Evolutionary conservation across 2,113 vertebrate genomes (phyloP), one percentile per base, ranked within the genome.

Genomic region (Salvelinus alpinus): DNA sequence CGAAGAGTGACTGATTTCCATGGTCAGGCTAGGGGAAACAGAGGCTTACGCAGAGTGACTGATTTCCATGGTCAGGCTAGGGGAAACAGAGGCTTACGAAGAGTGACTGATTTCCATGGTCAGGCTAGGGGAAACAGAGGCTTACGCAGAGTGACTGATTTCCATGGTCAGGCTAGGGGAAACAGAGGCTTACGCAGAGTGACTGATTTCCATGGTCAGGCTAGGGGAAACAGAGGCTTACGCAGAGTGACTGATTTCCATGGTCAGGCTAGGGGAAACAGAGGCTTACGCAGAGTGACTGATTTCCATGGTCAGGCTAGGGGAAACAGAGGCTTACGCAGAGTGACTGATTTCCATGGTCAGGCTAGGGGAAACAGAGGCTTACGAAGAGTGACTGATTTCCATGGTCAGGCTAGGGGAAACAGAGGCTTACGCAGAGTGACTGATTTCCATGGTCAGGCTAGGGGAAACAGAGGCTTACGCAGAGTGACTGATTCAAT

Each of bases 401-500:
- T 88, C 88, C 81, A 77, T 48, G 72, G 81, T 87, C 77, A 77
- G 78, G 71, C 78, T 6, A 54, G 13, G 3, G 48, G 78, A 88
- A 83, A 87, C 24, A 24, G 24, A 24, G 24, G 24, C 24, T 24
- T 24, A 24, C 24, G 24, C 24, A 24, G 24, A 24, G 24, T 24
- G 24, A 24, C 24, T 81, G 81, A 84, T 88, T 90, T 88, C 88
- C 81, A 77, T 48, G 72, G 81, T 87, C 77, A 78, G 78, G 71
- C 77, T 6, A 54, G 13, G 3, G 48, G 78, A 88, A 83, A 87
- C 6, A 59, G 80, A 44, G 38, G 38, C 38, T 11, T 44, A 44
- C 9, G 8, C 86, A 47, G 70, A 75, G 74, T 81, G 79, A 87
- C 84, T 86, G 88, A 92, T 89, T 84, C 76, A 78, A 81, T 75